Conservation (phyloP, 2,797 vertebrate genomes). For the Sebastes iracundus region DNA sequence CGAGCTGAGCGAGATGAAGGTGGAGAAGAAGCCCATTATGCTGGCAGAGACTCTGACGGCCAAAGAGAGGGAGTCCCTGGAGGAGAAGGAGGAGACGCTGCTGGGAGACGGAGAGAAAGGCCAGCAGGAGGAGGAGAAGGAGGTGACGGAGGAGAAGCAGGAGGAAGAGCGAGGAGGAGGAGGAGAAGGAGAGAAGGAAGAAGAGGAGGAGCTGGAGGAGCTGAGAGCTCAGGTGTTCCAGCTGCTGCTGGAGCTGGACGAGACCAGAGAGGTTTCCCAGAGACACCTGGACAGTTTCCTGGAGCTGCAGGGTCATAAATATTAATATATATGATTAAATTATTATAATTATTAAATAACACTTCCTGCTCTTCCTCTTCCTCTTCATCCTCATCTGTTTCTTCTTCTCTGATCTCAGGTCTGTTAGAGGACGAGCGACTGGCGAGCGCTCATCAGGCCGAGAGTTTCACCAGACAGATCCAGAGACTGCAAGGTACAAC, state of each 20-base stretch:
- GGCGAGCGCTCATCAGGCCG: constrained; percentile 89
- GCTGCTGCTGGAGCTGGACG: constrained; percentile 87
- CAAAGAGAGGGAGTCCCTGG: constrained; percentile 76
- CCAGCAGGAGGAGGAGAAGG: constrained; percentile 63
- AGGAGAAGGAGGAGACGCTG: constrained; percentile 65
- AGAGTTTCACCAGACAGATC: constrained; percentile 91
- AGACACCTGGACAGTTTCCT: constrained; percentile 86
- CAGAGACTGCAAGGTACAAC: constrained; percentile 89
- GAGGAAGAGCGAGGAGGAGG: constrained; percentile 24
- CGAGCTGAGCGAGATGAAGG: constrained; percentile 78
- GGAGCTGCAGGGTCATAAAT: constrained; percentile 51
- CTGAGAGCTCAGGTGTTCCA: constrained; percentile 83
- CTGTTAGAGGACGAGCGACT: constrained; percentile 89
- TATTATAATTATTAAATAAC: too few relatives aligned
- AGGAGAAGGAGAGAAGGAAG: constrained; percentile 28
- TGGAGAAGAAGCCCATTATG: constrained; percentile 63
- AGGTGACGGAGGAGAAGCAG: constrained; percentile 60
- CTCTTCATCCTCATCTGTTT: background rate
- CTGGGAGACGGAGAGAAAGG: constrained; percentile 61
- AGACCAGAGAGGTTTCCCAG: constrained; percentile 84
- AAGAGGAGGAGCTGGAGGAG: constrained; percentile 83
- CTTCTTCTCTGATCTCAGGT: constrained; percentile 69
- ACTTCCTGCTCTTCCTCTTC: background rate
- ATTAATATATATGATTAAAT: too few relatives aligned
- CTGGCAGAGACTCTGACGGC: constrained; percentile 61